These are phyloP conservation scores for Pseudolaguvia tuberculata DNA, from an alignment of 2,113 vertebrate species.

Conservation along the genomic window DNA sequence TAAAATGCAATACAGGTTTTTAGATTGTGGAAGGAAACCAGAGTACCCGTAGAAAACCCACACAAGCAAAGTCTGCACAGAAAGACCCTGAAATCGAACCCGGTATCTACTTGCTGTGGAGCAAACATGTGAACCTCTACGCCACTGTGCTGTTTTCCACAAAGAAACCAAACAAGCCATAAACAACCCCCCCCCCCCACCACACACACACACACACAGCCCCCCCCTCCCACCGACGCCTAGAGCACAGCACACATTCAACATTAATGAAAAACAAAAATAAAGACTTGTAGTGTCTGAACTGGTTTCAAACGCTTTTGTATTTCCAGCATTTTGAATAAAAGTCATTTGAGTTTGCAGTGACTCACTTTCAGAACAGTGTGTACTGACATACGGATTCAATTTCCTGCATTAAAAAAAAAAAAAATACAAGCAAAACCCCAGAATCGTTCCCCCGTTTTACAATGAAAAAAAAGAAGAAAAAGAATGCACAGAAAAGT, in stretches of 20 bases:
- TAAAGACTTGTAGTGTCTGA: slow-evolving; percentile 16
- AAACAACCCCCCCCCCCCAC: no score
- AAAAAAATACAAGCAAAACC: slow-evolving; percentile 3
- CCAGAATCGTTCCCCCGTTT: not conserved
- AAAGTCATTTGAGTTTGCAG: slow-evolving; percentile 20
- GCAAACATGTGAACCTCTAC: no score
- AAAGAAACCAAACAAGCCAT: not conserved
- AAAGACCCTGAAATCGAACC: no score
- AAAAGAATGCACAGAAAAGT: slow-evolving; percentile 31
- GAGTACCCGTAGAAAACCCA: no score
- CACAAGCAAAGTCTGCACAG: no score
- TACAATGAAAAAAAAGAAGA: slow-evolving; percentile 14
- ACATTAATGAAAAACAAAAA: slow-evolving; percentile 26
- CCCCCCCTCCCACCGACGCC: no score
- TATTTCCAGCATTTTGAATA: not conserved
- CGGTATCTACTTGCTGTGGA: no score
- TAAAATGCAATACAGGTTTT: no score
- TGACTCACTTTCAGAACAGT: slow-evolving; percentile 30
- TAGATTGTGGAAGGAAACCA: no score
- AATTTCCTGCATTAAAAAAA: slow-evolving; percentile 13
- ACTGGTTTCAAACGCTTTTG: slow-evolving; percentile 15
- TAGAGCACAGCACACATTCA: slow-evolving; percentile 9
- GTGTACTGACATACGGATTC: slow-evolving; percentile 38
- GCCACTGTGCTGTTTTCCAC: no score
- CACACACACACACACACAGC: no score